Evolutionary conservation across 2,888 invertebrate species (phyloP).

Genomic region (Sinelater perroti): DNA sequence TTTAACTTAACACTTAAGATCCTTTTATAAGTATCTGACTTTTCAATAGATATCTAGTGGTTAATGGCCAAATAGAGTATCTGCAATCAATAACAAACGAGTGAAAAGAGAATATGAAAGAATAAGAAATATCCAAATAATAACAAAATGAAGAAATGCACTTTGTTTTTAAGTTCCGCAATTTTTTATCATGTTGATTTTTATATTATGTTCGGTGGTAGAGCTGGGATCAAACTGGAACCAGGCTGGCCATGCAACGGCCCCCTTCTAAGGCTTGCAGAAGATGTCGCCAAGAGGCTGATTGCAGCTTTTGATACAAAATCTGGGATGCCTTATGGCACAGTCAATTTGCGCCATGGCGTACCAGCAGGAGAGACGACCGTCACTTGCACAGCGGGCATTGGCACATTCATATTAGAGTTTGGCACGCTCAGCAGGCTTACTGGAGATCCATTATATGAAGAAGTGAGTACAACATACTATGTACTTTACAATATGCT

Average conservation of each 20-base stretch:
- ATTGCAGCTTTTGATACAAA: constrained; percentile 90
- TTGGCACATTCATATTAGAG: constrained; percentile 96
- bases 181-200: too few species aligned
- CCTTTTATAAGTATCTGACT: too few species aligned
- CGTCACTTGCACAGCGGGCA: constrained; percentile 97
- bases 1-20: too few species aligned
- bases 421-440: constrained; percentile 93
- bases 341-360: constrained; percentile 90
- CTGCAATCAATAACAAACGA: too few species aligned
- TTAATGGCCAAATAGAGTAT: too few species aligned
- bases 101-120: too few species aligned
- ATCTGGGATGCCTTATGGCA: constrained; percentile 98
- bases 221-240: constrained; percentile 82
- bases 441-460: constrained; percentile 94
- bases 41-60: too few species aligned
- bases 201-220: too few species aligned
- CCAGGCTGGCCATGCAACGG: constrained; percentile 99
- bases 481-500: background rate
- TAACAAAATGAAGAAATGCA: background rate
- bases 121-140: too few species aligned
- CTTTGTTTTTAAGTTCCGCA: constrained; percentile 23
- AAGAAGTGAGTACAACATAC: constrained; percentile 70
- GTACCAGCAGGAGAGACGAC: constrained; percentile 95
- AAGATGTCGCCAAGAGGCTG: constrained; percentile 91
- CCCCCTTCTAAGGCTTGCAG: constrained; percentile 89